Evolutionary conservation across 2,888 invertebrate species (phyloP).

Genomic region (Cyclophora punctaria): DNA sequence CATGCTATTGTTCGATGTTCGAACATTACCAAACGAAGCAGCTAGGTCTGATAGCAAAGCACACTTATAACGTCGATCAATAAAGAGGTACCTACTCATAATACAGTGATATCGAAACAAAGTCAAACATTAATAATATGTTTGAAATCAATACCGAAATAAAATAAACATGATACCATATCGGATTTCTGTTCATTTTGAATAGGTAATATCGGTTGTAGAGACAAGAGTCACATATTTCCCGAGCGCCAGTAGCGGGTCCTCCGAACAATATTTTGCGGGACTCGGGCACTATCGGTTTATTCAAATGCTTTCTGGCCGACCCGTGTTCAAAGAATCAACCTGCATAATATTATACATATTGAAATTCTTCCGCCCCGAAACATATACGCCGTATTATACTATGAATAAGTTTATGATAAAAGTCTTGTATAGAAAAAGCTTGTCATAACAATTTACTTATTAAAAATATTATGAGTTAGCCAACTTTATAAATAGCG

Average conservation of each 20-base stretch:
- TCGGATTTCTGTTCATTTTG: conserved; percentile 34
- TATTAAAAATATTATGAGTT: too few relatives aligned
- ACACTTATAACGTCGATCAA: too few relatives aligned
- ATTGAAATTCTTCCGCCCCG: conserved; percentile 68
- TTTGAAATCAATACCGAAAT: not conserved
- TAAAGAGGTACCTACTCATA: too few relatives aligned
- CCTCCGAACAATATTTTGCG: conserved; percentile 70
- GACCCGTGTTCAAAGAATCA: conserved; percentile 71
- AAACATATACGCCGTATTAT: conserved; percentile 58
- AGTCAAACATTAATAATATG: not conserved
- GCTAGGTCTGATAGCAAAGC: too few relatives aligned
- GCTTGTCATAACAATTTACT: too few relatives aligned
- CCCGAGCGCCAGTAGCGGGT: conserved; percentile 47
- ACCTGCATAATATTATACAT: conserved; percentile 72
- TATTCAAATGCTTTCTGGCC: conserved; percentile 70
- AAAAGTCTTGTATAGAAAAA: conserved; percentile 6
- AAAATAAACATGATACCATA: conserved; percentile 19
- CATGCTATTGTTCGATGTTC: too few relatives aligned
- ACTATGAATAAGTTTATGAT: conserved; percentile 61
- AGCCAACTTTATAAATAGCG: too few relatives aligned
- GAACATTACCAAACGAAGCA: too few relatives aligned
- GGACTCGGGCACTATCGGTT: conserved; percentile 60
- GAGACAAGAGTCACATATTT: conserved; percentile 60
- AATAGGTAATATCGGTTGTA: conserved; percentile 53
- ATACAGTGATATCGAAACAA: too few relatives aligned